Evolutionary conservation across 2,888 invertebrate species (phyloP), one percentile per base, ranked within the genome.

Genomic region (Xanthorhoe spadicearia): DNA sequence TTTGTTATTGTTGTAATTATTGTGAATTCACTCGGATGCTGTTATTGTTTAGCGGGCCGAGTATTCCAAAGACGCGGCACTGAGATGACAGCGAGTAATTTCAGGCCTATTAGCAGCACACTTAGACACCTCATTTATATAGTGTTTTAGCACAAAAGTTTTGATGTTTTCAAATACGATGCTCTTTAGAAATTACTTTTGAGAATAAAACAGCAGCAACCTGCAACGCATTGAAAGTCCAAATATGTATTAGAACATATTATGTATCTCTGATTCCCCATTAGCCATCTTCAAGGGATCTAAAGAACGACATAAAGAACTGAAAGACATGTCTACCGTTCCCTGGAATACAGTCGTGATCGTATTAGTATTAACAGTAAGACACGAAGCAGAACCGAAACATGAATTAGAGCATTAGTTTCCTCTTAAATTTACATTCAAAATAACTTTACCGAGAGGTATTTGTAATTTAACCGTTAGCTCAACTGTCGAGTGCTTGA

Each of bases 401-500:
- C 32, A 59, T 50, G 17, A 38, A 35, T 49, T 23, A 56, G 13
- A 43, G 50, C 15, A 17, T 58, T 59, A 60, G 51, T 52, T 60
- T 61, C 54, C 62, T 64, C 68, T 68, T 58, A 69, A 68, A 66
- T 65, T 62, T 67, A 62, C 61, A 19, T 15, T 59, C 61, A 58
- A 52, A 70, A 68, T 61, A 70, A 62, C 65, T 64, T 69, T 63
- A 55, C 57, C 15, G 38, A 43, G 60, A 76, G 76, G 76, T 74
- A 79, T 79, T 79, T 79, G 69, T 73, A 81, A 81, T 83, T 77
- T 77, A 76, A 77, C 76, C 68, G 66, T 76, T 69, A 77, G 75
- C 78, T 71, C 70, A 73, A 75, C 77, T 77, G 82, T 78, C 77
- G 74, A 74, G 78, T 78, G 66, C 77, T 79, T 81, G 82, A 86